These are phyloP conservation scores for Augochlorella aurata DNA, from an alignment of 2,888 invertebrate species.

Conservation along the genomic window DNA sequence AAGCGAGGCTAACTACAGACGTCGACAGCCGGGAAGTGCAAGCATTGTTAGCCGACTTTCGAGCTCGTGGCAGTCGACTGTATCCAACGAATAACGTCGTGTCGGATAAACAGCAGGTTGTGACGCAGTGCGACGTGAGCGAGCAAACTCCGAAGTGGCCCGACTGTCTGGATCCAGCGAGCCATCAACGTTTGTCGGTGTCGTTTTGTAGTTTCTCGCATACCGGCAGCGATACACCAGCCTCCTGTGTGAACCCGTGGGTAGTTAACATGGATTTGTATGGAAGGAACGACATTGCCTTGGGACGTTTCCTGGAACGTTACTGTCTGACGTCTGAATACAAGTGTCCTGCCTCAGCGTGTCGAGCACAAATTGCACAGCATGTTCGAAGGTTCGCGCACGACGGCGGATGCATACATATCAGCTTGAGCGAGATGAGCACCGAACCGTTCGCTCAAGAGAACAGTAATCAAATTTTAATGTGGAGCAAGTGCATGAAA, in stretches of 20 bases:
- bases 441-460: conserved; percentile 83
- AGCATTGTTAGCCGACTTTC: conserved; percentile 90
- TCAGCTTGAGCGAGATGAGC: conserved; percentile 84
- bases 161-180: conserved; percentile 90
- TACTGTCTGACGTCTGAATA: conserved; percentile 95
- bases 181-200: conserved; percentile 93
- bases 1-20: conserved; percentile 86
- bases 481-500: conserved; percentile 92
- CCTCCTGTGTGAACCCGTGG: conserved; percentile 95
- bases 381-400: conserved; percentile 89
- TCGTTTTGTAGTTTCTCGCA: conserved; percentile 94
- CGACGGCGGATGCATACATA: conserved; percentile 93
- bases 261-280: conserved; percentile 97
- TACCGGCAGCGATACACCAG: conserved; percentile 89
- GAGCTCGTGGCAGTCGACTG: conserved; percentile 90
- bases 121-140: conserved; percentile 29
- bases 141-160: conserved; percentile 56
- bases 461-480: conserved; percentile 84
- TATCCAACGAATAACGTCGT: conserved; percentile 71
- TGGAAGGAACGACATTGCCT: conserved; percentile 95
- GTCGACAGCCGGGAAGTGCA: conserved; percentile 87
- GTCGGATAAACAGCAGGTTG: conserved; percentile 46
- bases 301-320: conserved; percentile 95
- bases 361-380: conserved; percentile 82
- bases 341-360: conserved; percentile 86